Evolutionary conservation across 2,888 invertebrate species (phyloP).

Genomic region (Cylloceria caligata): DNA sequence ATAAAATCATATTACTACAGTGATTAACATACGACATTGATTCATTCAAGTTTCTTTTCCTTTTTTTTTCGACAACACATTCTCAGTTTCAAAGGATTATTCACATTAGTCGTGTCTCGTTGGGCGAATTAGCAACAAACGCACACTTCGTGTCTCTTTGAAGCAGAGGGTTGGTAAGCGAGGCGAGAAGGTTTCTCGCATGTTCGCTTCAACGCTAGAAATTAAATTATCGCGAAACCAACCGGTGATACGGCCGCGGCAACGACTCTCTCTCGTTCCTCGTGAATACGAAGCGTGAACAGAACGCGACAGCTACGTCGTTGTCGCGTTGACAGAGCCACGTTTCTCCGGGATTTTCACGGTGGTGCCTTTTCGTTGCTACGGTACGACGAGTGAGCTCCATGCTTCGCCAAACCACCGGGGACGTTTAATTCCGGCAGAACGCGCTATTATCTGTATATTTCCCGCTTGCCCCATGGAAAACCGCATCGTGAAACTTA

Average conservation of each 20-base stretch:
- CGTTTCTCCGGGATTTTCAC: slow-evolving; percentile 63
- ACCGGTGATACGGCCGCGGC: not conserved
- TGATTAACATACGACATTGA: not conserved
- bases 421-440: slow-evolving; percentile 70
- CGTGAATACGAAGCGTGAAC: slow-evolving; percentile 25
- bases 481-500: slow-evolving; percentile 54
- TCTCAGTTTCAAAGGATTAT: not conserved
- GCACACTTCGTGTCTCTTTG: slow-evolving; percentile 22
- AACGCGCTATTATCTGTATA: slow-evolving; percentile 64
- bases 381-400: slow-evolving; percentile 45
- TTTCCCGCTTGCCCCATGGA: slow-evolving; percentile 15
- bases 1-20: too few relatives aligned
- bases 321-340: slow-evolving; percentile 18
- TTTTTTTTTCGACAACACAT: too few relatives aligned
- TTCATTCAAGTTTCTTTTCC: not conserved
- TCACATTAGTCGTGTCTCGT: not conserved
- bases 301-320: slow-evolving; percentile 23
- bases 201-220: slow-evolving; percentile 74
- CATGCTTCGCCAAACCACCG: slow-evolving; percentile 51
- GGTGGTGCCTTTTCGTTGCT: slow-evolving; percentile 41
- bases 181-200: slow-evolving; percentile 34
- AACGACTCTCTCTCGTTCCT: slow-evolving; percentile 26
- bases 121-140: slow-evolving; percentile 7
- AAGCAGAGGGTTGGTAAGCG: not conserved
- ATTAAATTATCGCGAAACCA: slow-evolving; percentile 78